Percentiles rank a stretch among this genome's conserved stretches.
Conservation (phyloP, 2,888 invertebrate genomes). For the Cephus pulcher region DNA sequence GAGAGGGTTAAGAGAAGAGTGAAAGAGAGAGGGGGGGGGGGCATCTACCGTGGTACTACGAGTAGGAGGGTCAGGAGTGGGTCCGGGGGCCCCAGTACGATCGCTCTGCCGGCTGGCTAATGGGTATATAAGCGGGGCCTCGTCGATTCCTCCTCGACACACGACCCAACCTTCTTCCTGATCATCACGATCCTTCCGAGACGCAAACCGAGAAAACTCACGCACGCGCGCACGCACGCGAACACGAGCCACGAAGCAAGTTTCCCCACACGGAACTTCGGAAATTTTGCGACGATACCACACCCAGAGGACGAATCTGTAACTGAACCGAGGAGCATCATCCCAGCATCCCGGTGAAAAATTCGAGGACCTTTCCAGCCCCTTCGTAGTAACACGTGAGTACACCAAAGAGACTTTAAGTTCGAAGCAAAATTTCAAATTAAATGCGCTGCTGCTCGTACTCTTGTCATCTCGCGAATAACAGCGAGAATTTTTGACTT, state of each 20-base stretch:
- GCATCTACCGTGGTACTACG: conserved; percentile 30
- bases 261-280: not conserved
- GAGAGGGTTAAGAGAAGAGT: conserved; percentile 27
- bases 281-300: not conserved
- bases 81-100: conserved; percentile 42
- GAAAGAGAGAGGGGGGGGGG: conserved; percentile 31
- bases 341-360: not conserved
- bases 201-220: conserved; percentile 43
- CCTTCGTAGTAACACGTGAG: not conserved
- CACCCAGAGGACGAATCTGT: not conserved
- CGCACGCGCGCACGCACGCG: conserved; percentile 54
- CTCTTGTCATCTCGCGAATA: too few species aligned
- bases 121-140: conserved; percentile 64
- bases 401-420: not conserved
- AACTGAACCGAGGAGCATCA: not conserved
- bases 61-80: conserved; percentile 24
- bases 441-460: not conserved
- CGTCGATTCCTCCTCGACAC: conserved; percentile 62
- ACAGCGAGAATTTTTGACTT: too few species aligned
- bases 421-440: not conserved
- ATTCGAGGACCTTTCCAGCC: not conserved
- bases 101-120: conserved; percentile 47
- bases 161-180: conserved; percentile 64
- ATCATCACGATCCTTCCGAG: conserved; percentile 33
- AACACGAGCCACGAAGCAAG: not conserved